Percentiles rank a stretch among this genome's conserved stretches.
These are phyloP conservation scores for Theretra japonica DNA, from an alignment of 2,888 invertebrate species.

Conservation along the genomic window DNA sequence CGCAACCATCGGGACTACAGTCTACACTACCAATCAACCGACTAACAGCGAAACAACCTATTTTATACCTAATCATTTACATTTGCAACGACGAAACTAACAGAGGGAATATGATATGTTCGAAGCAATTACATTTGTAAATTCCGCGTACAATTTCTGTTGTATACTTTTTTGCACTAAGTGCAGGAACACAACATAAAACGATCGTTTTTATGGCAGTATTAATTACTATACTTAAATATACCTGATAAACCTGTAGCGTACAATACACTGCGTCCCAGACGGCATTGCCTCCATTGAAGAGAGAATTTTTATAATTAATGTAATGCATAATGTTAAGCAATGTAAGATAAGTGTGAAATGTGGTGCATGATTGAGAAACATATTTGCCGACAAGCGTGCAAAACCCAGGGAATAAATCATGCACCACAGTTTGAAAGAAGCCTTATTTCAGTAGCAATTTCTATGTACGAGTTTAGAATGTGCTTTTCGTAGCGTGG, in stretches of 20 bases:
- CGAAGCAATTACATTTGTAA: too few species aligned
- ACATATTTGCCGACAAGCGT: neutral
- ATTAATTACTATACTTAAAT: neutral
- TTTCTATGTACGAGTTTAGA: neutral
- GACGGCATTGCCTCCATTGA: slow-evolving; percentile 10
- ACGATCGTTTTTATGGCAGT: neutral
- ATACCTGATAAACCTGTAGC: neutral
- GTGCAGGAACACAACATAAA: neutral
- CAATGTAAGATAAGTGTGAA: slow-evolving; percentile 17
- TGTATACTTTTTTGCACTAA: neutral
- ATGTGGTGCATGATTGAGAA: neutral
- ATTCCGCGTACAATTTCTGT: neutral
- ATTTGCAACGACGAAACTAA: too few species aligned
- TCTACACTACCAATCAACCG: neutral
- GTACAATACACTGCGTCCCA: neutral
- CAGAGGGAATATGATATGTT: too few species aligned
- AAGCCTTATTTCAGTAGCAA: slow-evolving; percentile 5
- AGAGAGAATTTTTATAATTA: slow-evolving; percentile 30
- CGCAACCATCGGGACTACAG: neutral
- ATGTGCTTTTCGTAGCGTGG: slow-evolving; percentile 19
- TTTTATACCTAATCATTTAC: too few species aligned
- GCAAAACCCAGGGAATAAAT: neutral
- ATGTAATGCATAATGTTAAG: slow-evolving; percentile 22
- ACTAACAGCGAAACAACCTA: neutral
- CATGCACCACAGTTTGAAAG: neutral